A percentile compares a stretch with the other conserved stretches of the same genome.
Evolutionary conservation across 1,140 invertebrate genomes (phyloP).

Genomic region (Radopholus similis): DNA sequence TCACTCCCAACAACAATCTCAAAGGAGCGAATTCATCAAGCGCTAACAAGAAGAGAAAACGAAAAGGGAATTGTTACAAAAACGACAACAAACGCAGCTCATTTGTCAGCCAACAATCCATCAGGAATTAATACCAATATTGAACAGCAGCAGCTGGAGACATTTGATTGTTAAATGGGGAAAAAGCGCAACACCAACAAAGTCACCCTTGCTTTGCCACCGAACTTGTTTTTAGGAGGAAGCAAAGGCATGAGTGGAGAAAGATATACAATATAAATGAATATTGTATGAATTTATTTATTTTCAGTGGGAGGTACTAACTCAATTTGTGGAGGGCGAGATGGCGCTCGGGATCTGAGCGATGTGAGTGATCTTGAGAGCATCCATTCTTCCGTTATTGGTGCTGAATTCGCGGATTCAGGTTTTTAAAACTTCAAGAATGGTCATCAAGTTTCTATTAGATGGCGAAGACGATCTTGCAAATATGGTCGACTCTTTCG

Average conservation of each 20-base stretch:
- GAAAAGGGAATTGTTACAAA: too few relatives aligned
- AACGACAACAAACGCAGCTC: too few relatives aligned
- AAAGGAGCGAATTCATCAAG: too few relatives aligned
- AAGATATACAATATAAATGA: too few relatives aligned
- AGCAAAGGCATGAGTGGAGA: neutral
- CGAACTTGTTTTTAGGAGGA: neutral
- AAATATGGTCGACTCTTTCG: slow-evolving; percentile 32
- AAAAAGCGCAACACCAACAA: slow-evolving; percentile 31
- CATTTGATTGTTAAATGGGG: too few relatives aligned
- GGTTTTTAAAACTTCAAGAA: slow-evolving; percentile 15
- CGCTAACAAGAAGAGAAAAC: too few relatives aligned
- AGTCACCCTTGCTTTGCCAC: slow-evolving; percentile 15
- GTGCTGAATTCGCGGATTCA: slow-evolving; percentile 26
- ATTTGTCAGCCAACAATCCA: too few relatives aligned
- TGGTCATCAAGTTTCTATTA: neutral
- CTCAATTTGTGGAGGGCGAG: neutral
- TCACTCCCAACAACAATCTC: too few relatives aligned
- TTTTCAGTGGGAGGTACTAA: neutral
- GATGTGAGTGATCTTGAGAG: slow-evolving; percentile 41
- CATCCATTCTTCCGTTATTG: slow-evolving; percentile 34
- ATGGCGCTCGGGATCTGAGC: neutral
- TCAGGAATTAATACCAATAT: too few relatives aligned
- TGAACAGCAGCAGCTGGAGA: too few relatives aligned
- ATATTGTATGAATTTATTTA: too few relatives aligned
- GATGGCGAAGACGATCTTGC: slow-evolving; percentile 32